phyloP scores from a whole-genome alignment of 2,888 invertebrate genomes.

The Xanthia togata region DNA sequence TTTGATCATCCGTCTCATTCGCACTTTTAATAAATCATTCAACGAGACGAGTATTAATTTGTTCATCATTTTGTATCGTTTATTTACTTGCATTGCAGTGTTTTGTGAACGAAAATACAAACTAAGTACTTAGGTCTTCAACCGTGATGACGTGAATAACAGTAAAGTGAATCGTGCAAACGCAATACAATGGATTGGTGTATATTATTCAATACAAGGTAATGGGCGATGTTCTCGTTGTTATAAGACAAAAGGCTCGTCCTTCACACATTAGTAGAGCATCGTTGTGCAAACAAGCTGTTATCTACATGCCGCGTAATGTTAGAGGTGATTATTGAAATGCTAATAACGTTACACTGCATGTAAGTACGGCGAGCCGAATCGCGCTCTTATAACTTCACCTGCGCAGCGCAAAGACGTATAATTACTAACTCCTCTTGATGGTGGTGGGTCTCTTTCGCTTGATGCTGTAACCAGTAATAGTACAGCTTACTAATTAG shows the following conservation, averaged over 20 bases:
- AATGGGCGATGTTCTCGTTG: slow-evolving; percentile 82
- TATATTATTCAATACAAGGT: slow-evolving; percentile 81
- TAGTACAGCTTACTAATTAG: slow-evolving; percentile 81
- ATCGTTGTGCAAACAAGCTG: slow-evolving; percentile 87
- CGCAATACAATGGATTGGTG: slow-evolving; percentile 73
- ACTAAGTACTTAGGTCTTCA: slow-evolving; percentile 17
- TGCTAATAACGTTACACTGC: slow-evolving; percentile 84
- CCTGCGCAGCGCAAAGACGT: slow-evolving; percentile 71
- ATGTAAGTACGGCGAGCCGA: slow-evolving; percentile 82
- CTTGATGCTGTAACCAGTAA: slow-evolving; percentile 72
- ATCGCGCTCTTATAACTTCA: slow-evolving; percentile 72
- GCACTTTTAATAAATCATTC: slow-evolving; percentile 35
- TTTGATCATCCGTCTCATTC: slow-evolving; percentile 51
- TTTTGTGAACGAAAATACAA: slow-evolving; percentile 55
- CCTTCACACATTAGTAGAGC: slow-evolving; percentile 88
- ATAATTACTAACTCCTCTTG: slow-evolving; percentile 75
- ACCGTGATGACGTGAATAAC: slow-evolving; percentile 61
- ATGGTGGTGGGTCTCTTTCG: slow-evolving; percentile 84
- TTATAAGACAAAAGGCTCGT: slow-evolving; percentile 86
- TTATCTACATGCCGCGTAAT: slow-evolving; percentile 83
- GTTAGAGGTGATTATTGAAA: slow-evolving; percentile 87
- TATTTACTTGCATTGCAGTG: slow-evolving; percentile 55
- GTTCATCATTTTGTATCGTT: slow-evolving; percentile 54
- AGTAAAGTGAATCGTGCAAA: slow-evolving; percentile 65
- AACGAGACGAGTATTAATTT: slow-evolving; percentile 46